A percentile compares a stretch with the other conserved stretches of the same genome.
phyloP scores from a whole-genome alignment of 2,888 invertebrate species.

The Erynnis tages region DNA sequence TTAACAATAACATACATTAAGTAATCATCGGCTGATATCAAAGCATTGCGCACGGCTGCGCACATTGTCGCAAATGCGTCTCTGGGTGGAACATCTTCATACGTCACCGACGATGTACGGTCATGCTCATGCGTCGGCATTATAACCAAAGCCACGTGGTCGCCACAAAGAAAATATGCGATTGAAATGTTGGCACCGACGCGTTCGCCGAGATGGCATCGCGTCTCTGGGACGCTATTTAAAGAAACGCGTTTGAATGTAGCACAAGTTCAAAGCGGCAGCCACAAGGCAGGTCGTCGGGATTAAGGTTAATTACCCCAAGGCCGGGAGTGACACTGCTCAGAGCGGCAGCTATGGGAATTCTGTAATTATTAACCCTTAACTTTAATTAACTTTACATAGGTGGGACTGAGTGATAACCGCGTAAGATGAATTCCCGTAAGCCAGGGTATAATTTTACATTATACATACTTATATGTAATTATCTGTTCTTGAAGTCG shows the following conservation, averaged over 20 bases:
- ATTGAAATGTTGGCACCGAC: constrained; percentile 69
- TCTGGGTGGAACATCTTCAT: constrained; percentile 11
- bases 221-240: constrained; percentile 62
- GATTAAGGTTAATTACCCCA: constrained; percentile 75
- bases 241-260: constrained; percentile 64
- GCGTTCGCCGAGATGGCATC: constrained; percentile 44
- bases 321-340: constrained; percentile 59
- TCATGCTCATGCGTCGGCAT: constrained; percentile 20
- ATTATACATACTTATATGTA: too few relatives aligned
- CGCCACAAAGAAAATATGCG: constrained; percentile 48
- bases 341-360: constrained; percentile 13
- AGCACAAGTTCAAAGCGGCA: constrained; percentile 73
- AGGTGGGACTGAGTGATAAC: too few relatives aligned
- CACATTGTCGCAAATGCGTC: constrained; percentile 29
- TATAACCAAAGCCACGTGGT: constrained; percentile 56
- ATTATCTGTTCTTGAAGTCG: too few relatives aligned
- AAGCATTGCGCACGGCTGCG: constrained; percentile 31
- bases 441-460: too few relatives aligned
- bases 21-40: constrained; percentile 11
- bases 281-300: constrained; percentile 51
- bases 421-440: too few relatives aligned
- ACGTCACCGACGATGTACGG: neutral
- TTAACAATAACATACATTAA: too few relatives aligned
- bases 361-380: constrained; percentile 23
- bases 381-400: too few relatives aligned